Percentiles rank a stretch among this genome's conserved stretches.
Evolutionary conservation across 2,888 invertebrate genomes (phyloP).

Genomic region (Deilephila porcellus): DNA sequence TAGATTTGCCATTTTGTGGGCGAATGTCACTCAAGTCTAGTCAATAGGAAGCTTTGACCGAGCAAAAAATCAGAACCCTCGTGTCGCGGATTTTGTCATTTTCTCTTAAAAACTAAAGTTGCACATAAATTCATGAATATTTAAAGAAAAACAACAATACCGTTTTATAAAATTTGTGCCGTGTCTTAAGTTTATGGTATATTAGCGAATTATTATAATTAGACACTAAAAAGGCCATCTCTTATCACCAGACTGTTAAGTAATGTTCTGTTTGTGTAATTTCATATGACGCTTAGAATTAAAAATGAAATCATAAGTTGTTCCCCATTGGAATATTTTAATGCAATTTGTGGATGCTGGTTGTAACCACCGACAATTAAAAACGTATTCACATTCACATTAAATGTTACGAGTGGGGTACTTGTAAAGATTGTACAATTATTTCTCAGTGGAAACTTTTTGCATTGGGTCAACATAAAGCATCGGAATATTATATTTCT

Average conservation of each 20-base stretch:
- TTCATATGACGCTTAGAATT: not conserved
- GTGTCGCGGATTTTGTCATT: conserved; percentile 28
- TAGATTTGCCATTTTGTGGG: conserved; percentile 76
- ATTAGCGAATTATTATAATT: not conserved
- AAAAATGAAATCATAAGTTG: not conserved
- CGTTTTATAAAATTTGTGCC: not conserved
- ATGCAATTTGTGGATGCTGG: not conserved
- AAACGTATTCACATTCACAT: not conserved
- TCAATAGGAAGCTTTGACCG: conserved; percentile 57
- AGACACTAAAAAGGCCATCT: not conserved
- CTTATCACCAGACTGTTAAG: not conserved
- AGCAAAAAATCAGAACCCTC: conserved; percentile 53
- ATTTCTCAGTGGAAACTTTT: conserved; percentile 67
- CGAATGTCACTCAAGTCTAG: conserved; percentile 75
- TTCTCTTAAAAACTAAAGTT: not conserved
- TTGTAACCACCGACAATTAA: conserved; percentile 7
- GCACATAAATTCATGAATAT: not conserved
- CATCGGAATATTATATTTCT: conserved; percentile 81
- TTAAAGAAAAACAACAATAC: not conserved
- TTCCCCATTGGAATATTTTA: not conserved
- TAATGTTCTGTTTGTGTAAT: not conserved
- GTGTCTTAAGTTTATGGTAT: not conserved
- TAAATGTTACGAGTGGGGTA: conserved; percentile 19
- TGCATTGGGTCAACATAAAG: conserved; percentile 77
- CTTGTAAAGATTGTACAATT: conserved; percentile 57